Base-by-base conservation (phyloP, 2,113 vertebrate genomes). In the Tor tambroides region DNA sequence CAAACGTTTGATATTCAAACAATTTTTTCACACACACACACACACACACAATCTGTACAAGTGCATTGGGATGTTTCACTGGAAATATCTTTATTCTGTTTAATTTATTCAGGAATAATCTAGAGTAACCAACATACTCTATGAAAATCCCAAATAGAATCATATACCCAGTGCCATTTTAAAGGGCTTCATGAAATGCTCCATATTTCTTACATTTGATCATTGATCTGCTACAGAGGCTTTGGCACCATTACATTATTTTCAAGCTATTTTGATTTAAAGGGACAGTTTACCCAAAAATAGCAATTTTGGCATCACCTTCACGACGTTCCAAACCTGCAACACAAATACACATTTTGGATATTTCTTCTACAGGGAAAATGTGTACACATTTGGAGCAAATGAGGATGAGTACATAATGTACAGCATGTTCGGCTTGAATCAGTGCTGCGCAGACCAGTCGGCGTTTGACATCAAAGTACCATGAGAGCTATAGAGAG, bases 81-180 rank as follows among this genome's bases (percentile, higher is more conserved):
- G 75, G 46, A 78, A 54, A 54, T 32, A 32, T 77, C 43, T 51
- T 77, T 77, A 77, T 78, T 78, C 75, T 30, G 17, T 54, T 49
- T 21, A 23, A 54, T 54, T 78, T 78, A 54, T 28, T 46, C 5
- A 26, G 41, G 74, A 17, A 49, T 49, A n/a, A 49, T 76, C 11
- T 17, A 76, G 12, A 76, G 74, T 49, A 19, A 46, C n/a, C 23
- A 76, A 49, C 41, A 76, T 46, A 76, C 74, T 76, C 74, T 72
- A 38, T 23, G 35, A 72, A n/a, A 38, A 41, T 72, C 69, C 69
- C 69, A 23, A 76, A 76, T 26, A 12, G 10, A 74, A 74, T 26
- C 15, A 78, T 19, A 51, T 54, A 9, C 7, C 46, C 26, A 78
- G 76, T 54, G 17, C 7, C 28, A 78, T 78, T 30, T 78, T 54